Evolutionary conservation across 2,113 vertebrate species (phyloP), one percentile per base, ranked within the genome.

Genomic region (Poecile atricapillus): DNA sequence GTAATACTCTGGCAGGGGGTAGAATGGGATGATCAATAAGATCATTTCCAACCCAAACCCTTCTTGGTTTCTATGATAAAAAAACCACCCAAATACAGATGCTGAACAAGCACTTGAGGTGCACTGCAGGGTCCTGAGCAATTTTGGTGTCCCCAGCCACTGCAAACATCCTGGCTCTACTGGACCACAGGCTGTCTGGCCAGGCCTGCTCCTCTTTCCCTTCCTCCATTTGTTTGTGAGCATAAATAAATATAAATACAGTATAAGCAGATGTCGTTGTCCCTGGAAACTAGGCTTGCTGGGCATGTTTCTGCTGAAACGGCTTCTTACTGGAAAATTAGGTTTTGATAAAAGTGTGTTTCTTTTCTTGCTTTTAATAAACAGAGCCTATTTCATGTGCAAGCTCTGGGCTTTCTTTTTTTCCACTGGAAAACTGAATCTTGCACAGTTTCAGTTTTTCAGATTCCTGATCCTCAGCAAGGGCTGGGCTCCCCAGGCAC

Each of bases 331-430:
- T 71, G 74, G 81, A 96, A 95, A 95, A 96, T 92, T 69, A 76
- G 77, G 65, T 94, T 96, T 93, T 95, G 94, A 97, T 96, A 93
- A 69, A 96, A 96, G 31, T 18, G 23, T 65, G 50, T 83, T 80
- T 83, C 70, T 94, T 69, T 69, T 73, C 90, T 94, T 43, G 37
- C 59, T 90, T 93, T 94, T 86, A 93, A 77, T 86, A 88, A 92
- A 65, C 59, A 92, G 28, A 93, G 70, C 9, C 39, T 46, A 17
- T n/a, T 68, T 73, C 85, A 24, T 2, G 35, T 47, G 65, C 10
- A 30, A 67, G 56, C 39, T 81, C 35, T 18, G 18, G 8, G 20
- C 14, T 74, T 59, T 17, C 27, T 64, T 59, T 50, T 71, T 73
- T 43, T 39, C 30, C 25, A 15, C 46, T 55, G 83, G 76, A 88